phyloP scores from a whole-genome alignment of 2,113 vertebrate genomes.

The Fulica atra region DNA sequence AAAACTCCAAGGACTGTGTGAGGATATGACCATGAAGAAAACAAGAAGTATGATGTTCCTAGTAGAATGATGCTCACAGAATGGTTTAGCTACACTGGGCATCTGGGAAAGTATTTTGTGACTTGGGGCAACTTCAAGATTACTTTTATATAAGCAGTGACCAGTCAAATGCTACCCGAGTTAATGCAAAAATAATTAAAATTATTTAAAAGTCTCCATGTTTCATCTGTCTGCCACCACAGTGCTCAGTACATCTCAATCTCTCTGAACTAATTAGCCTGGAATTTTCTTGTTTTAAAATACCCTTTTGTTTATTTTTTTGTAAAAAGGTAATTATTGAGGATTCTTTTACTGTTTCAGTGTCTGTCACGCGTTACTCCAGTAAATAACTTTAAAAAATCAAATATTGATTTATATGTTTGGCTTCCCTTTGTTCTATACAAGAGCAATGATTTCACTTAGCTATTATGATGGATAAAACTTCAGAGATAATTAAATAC shows the following conservation, averaged over 20 bases:
- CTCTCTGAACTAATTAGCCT: neutral
- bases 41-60: neutral
- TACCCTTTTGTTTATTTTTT: neutral
- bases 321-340: neutral
- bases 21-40: neutral
- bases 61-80: neutral
- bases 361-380: neutral
- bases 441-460: conserved; percentile 63
- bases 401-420: conserved; percentile 69
- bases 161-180: neutral
- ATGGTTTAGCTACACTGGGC: neutral
- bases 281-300: neutral
- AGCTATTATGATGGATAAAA: conserved; percentile 68
- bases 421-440: conserved; percentile 52
- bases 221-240: neutral
- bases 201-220: neutral
- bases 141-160: neutral
- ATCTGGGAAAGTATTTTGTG: neutral
- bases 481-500: conserved; percentile 73
- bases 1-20: neutral
- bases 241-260: neutral
- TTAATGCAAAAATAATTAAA: neutral
- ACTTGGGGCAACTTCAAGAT: neutral
- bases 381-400: conserved; percentile 61
- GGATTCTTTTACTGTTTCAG: neutral